Conservation (phyloP, 2,113 vertebrate species). For the Centropus bengalensis region DNA sequence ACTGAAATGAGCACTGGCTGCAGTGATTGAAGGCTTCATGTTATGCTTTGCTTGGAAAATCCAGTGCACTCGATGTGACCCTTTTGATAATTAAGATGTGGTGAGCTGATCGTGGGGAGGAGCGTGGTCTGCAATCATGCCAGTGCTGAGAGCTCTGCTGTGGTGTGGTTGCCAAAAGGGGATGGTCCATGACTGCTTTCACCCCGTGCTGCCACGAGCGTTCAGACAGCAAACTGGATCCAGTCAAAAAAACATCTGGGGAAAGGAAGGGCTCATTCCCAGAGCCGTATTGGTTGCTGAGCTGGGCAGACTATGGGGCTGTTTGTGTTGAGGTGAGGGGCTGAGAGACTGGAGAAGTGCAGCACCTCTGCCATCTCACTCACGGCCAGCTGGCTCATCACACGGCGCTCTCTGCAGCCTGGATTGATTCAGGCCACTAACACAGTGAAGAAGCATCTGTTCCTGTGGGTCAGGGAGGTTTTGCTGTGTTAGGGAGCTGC, state of each 20-base stretch:
- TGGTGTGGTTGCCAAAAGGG: not conserved
- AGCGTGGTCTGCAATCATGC: not conserved
- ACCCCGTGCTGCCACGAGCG: fast-evolving
- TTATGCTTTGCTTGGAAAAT: slow-evolving; percentile 16
- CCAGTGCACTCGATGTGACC: not conserved
- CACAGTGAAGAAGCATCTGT: not conserved
- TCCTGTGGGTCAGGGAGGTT: not conserved
- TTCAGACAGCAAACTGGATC: fast-evolving
- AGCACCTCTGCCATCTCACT: fast-evolving
- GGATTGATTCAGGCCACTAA: not conserved
- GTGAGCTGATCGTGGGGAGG: not conserved
- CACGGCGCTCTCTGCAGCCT: not conserved
- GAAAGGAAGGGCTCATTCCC: not conserved
- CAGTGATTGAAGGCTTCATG: not conserved
- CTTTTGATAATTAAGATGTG: slow-evolving; percentile 6
- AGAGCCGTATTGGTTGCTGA: fast-evolving
- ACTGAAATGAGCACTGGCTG: not conserved
- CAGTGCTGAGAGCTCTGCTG: not conserved
- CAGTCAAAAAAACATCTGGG: not conserved
- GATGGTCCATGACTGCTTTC: not conserved
- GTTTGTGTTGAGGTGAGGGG: not conserved
- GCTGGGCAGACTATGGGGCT: fast-evolving
- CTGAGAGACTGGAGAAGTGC: not conserved
- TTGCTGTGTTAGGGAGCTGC: not conserved
- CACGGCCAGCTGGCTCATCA: not conserved